Base-by-base conservation (phyloP, 2,888 invertebrate genomes). In the Rotaria sp. region DNA sequence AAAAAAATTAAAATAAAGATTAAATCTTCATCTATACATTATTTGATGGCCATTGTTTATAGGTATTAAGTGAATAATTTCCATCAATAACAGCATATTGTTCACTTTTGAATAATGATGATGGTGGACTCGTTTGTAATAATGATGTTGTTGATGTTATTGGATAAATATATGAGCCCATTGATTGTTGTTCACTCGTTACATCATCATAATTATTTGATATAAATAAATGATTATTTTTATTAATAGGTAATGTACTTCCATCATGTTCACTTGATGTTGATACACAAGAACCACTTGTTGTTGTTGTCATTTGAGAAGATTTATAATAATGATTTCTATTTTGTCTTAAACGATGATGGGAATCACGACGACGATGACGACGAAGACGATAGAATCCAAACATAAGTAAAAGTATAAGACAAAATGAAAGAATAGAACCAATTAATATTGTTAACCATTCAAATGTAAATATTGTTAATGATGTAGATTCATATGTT, bases 131-230 rank as follows among this genome's bases (percentile, higher is more conserved):
- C 1, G 45, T 26, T 8, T 80, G 41, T 45, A 41, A n/a, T 80
- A 80, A 41, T 15, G 80, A 80, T 80, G 80, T 45, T 80, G 80
- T 80, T 15, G 45, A 45, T n/a, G 80, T 80, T 45, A 80, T 80
- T 80, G 80, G 80, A 80, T 80, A 80, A n/a, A 80, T 41, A 45
- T 80, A 80, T 24, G 80, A 80, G 0, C 26, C 80, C 45, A 80
- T 52, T 0, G 52, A 52, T 52, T 52, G 52, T 52, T 52, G 52
- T 52, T 52, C 45, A 80, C 45, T 41, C 45, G 80, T 26, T 21
- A 80, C 4, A 80, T 80, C 80, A 80, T 80, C 80, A 45, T 80
- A 80, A 45, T 24, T 41, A 45, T 80, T 80, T 55, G 55, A 10
- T 10, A 15, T 26, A 10, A 55, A 55, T 55, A 26, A 55, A 55